Percentiles rank a stretch among this genome's conserved stretches.
Evolutionary conservation across 2,113 vertebrate species (phyloP).

Genomic region (Nesoenas mayeri): DNA sequence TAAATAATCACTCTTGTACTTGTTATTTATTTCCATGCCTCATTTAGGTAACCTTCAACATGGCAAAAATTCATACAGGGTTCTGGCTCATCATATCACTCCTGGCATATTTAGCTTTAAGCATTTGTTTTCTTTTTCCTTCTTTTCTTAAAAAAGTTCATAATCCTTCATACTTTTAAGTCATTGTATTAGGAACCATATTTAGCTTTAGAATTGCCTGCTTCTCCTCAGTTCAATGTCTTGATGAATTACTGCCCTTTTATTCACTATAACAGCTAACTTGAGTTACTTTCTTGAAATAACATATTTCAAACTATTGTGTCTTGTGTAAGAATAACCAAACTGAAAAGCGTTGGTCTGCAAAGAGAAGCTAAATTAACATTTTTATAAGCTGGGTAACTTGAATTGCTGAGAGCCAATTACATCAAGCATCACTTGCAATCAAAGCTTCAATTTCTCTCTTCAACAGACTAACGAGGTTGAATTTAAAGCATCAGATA

Average conservation of each 20-base stretch:
- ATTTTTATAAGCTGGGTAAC: slow-evolving; percentile 17
- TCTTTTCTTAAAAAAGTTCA: neutral
- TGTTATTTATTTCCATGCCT: neutral
- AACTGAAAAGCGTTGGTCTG: neutral
- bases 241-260: neutral
- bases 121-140: neutral
- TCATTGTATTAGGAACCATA: neutral
- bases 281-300: neutral
- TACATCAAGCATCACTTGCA: slow-evolving; percentile 19
- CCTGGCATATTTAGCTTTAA: neutral
- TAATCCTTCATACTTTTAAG: neutral
- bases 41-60: neutral
- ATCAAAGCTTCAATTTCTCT: neutral
- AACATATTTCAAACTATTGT: neutral
- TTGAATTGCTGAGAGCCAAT: slow-evolving; percentile 36
- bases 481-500: slow-evolving; percentile 44
- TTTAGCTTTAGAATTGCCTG: neutral
- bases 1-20: neutral
- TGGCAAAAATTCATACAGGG: neutral
- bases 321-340: neutral
- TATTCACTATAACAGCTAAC: neutral
- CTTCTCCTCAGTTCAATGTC: neutral
- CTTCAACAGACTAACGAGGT: neutral
- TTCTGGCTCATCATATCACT: neutral
- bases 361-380: slow-evolving; percentile 2